Evolutionary conservation across 2,888 invertebrate species (phyloP), one percentile per base, ranked within the genome.

Genomic region (Apamea epomidion): DNA sequence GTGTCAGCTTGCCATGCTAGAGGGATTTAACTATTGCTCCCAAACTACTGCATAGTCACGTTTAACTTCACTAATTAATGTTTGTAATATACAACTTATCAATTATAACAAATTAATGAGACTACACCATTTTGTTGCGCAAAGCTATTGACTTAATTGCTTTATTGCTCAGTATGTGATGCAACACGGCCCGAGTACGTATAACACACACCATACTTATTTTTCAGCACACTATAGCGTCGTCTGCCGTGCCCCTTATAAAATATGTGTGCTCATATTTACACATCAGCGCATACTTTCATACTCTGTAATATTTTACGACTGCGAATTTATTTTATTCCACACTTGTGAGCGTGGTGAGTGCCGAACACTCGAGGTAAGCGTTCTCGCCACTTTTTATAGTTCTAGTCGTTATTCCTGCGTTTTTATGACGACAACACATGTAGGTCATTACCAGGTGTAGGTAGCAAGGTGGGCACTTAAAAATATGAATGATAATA

Each of bases 251-350:
- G 18, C 6, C 0, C 32, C 16, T 10, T 10, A 54, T 62, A 58
- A 72, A 60, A 84, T 60, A 73, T 60, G 21, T 64, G 12, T 48
- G 12, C 60, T 60, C 64, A 67, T 74, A 69, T 68, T 58, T 69
- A 48, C 62, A 65, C 70, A 62, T 64, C 64, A 72, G 58, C 58
- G n/a, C 58, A 60, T 60, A 60, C 58, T 60, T n/a, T 8, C 37
- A 58, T 51, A 71, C 45, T 37, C 42, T 48, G 68, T 64, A 68
- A 81, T 77, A 79, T 78, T 87, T 81, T 79, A 85, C 74, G 70
- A 87, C 51, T 21, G 60, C 29, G 42, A 51, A 67, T 60, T 65
- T 76, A 81, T 87, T 87, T 86, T 81, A 78, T 86, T 69, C 72
- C 71, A 25, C 74, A 84, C 78, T 74, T 74, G 73, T 60, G 73